Conservation (phyloP, 2,113 vertebrate species). For the Myocastor coypus region DNA sequence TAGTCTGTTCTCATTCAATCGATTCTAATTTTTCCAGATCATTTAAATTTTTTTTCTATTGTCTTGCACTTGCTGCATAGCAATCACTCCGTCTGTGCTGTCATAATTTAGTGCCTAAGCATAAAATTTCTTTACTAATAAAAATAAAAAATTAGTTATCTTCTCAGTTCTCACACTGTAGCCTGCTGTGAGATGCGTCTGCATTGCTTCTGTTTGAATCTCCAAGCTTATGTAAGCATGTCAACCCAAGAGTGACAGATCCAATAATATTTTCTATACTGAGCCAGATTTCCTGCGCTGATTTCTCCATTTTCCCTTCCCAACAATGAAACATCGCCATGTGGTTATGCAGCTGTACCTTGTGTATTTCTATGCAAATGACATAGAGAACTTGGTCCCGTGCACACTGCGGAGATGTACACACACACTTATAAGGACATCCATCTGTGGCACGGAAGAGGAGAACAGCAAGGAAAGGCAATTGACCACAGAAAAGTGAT, state of each 20-base stretch:
- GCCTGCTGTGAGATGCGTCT: neutral
- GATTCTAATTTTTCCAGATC: conserved; percentile 73
- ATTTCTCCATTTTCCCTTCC: conserved; percentile 43
- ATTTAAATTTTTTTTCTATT: conserved; percentile 67
- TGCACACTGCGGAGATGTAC: neutral
- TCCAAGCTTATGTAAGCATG: neutral
- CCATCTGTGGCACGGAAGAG: neutral
- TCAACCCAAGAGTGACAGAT: neutral
- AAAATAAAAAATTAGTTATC: conserved; percentile 42
- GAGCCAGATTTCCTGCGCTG: neutral
- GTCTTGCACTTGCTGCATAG: conserved; percentile 64
- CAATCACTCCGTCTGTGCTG: neutral
- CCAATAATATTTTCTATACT: neutral
- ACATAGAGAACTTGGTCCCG: neutral
- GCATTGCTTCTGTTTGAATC: neutral
- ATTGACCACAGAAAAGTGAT: conserved; percentile 1
- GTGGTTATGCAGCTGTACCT: neutral
- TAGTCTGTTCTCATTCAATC: conserved; percentile 60
- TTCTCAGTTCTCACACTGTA: neutral
- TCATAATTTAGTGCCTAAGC: conserved; percentile 44
- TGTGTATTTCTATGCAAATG: neutral
- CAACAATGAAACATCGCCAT: neutral
- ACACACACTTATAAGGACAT: neutral
- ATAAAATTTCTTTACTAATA: conserved; percentile 53
- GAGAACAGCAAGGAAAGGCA: neutral